These are phyloP conservation scores for Nothocercus julius DNA, from an alignment of 2,113 vertebrate genomes.

Conservation along the genomic window DNA sequence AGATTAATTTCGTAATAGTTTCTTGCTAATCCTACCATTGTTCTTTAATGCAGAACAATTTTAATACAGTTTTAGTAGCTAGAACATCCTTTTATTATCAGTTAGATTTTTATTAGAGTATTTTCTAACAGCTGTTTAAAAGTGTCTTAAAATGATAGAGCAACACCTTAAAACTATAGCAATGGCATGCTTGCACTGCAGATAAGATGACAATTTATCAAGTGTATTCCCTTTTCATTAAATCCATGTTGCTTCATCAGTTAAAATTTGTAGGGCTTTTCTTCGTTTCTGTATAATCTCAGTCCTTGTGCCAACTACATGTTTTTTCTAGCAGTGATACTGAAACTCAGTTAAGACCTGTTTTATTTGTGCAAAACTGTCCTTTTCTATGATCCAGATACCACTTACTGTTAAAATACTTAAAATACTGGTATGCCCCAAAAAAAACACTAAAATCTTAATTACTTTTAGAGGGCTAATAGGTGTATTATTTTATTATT, in stretches of 20 bases:
- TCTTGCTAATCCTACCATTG: constrained; percentile 72
- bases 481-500: neutral
- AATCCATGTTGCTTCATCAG: constrained; percentile 14
- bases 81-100: constrained; percentile 52
- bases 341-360: neutral
- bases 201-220: constrained; percentile 18
- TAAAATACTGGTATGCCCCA: neutral
- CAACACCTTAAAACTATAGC: constrained; percentile 24
- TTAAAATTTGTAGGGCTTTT: neutral
- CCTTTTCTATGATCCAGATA: neutral
- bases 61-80: constrained; percentile 66
- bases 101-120: constrained; percentile 44
- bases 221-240: constrained; percentile 4
- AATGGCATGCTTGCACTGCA: neutral
- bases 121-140: constrained; percentile 27
- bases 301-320: neutral
- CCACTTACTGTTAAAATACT: neutral
- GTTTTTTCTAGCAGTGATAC: neutral
- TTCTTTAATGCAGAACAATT: constrained; percentile 66
- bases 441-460: neutral
- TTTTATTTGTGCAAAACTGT: neutral
- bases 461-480: neutral
- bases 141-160: constrained; percentile 27
- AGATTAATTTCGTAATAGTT: constrained; percentile 73
- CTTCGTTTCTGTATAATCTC: neutral